Evolutionary conservation across 1,140 invertebrate genomes (phyloP), one percentile per base, ranked within the genome.

Genomic region (Bombus soroeensis): DNA sequence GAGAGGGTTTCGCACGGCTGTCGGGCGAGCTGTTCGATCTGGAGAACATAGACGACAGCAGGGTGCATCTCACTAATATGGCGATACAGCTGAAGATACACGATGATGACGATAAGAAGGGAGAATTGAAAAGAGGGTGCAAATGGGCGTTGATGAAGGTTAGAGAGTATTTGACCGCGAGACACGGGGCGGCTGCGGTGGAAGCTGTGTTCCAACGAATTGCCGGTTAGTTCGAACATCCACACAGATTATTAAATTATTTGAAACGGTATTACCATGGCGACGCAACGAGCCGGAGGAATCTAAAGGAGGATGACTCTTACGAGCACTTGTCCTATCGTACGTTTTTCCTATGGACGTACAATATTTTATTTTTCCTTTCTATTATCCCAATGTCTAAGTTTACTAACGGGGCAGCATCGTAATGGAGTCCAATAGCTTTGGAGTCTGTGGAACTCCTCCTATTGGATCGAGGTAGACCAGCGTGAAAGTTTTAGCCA

Each of bases 1-100:
- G 96, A 37, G 95, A 97, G 70, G 96, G 96, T 6, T 97, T 97
- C 91, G 96, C 96, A 32, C 92, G 96, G 37, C 95, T 97, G 83
- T 96, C 96, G 64, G 95, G 95, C n/a, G 95, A 96, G 34, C 95
- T 96, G 82, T 97, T 96, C 91, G 96, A 96, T 77, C 94, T 96
- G 66, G 95, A 95, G 68, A 89, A 95, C 8, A 91, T 96, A 39
- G 91, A 94, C 83, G 94, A 96, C 76, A 94, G 91, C 74, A 92
- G 94, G 37, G 91, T 95, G 43, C 96, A 97, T 93, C 91, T 97
- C 18, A 97, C 96, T 22, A 97, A 97, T 92, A 96, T 96, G 70
- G 96, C 96, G n/a, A 96, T 97, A 83, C 96, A 97, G 80, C n/a
- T 95, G 39, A 93, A 93, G 86, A 84, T 37, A 10, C 37, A 68